These are phyloP conservation scores for Brachynemurus nebulosus DNA, from an alignment of 2,888 invertebrate genomes.

Conservation along the genomic window DNA sequence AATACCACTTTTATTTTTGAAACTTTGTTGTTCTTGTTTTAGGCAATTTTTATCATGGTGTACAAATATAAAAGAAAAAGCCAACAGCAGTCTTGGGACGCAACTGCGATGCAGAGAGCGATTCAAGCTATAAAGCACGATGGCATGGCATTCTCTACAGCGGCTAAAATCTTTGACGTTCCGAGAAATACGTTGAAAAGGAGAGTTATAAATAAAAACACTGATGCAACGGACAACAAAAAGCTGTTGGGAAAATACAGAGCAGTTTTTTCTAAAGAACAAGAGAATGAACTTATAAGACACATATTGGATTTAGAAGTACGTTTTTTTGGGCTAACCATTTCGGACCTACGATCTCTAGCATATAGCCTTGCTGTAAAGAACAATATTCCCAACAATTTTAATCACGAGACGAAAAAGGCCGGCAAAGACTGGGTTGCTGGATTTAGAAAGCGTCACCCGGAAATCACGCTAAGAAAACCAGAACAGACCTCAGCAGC, in stretches of 20 bases:
- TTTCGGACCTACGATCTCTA: slow-evolving; percentile 6
- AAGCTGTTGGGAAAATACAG: slow-evolving; percentile 6
- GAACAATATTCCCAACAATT: slow-evolving; percentile 10
- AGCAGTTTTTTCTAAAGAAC: slow-evolving; percentile 4
- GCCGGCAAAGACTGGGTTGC: slow-evolving; percentile 12
- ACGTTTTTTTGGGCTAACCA: slow-evolving; percentile 9
- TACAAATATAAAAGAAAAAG: too few species aligned
- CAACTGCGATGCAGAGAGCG: too few species aligned
- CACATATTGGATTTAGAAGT: slow-evolving; percentile 9
- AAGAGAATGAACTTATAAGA: slow-evolving; percentile 9
- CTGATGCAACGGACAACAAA: not conserved
- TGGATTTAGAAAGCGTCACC: slow-evolving; percentile 12
- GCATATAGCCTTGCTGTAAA: slow-evolving; percentile 11
- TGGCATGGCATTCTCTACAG: too few species aligned
- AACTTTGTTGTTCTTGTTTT: too few species aligned
- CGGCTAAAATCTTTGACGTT: too few species aligned
- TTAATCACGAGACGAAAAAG: slow-evolving; percentile 4
- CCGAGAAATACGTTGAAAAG: too few species aligned
- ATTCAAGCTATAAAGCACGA: too few species aligned
- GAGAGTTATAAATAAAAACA: slow-evolving; percentile 3
- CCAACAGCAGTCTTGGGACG: too few species aligned
- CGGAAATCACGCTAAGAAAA: slow-evolving; percentile 11
- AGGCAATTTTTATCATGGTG: too few species aligned
- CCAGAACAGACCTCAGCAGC: slow-evolving; percentile 14
- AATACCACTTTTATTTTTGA: too few species aligned